Base-by-base conservation (phyloP, 2,113 vertebrate genomes). In the Malurus alboscapulatus region DNA sequence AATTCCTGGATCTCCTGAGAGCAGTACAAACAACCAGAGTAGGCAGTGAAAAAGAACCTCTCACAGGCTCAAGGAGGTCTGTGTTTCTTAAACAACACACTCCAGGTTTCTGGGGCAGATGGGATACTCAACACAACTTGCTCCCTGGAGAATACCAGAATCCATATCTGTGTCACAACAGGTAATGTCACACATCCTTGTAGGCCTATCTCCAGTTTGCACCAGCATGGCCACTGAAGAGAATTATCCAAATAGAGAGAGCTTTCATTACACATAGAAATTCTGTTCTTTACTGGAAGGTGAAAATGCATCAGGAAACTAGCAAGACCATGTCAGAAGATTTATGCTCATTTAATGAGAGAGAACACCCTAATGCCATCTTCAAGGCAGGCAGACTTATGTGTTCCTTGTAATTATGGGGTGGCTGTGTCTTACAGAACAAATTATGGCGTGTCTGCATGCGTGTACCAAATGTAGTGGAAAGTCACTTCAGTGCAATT, bases 381-480 rank as follows among this genome's bases (percentile, higher is more conserved):
- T 34, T 55, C 2, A 11, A 87, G 89, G 68, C 91, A 83, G 72
- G 30, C 83, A 84, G 67, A 63, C 48, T 91, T 58, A 63, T 51
- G 32, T 17, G 38, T 17, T 84, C 91, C 80, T 88, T 67, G n/a
- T 59, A 84, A 95, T 92, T 84, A 87, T 16, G 77, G 30, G 51
- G 51, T 90, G 65, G 77, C 42, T 44, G 42, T 65, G 68, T 71
- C 91, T 69, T 47, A 27, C 42, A 86, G 87, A 53, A 84, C 69
- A 82, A 92, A 95, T 82, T 26, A 91, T 57, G 62, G 92, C 74
- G 89, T 26, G 76, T 47, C 89, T 88, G 87, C 83, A 63, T 42
- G 57, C 10, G 6, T 32, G 57, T 27, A 48, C 47, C 66, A 82
- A 84, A 72, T 6, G 66, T 6, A 65, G 81, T 72, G 93, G 81